Evolutionary conservation across 1,140 invertebrate species (phyloP), one percentile per base, ranked within the genome.

Genomic region (Papilio xuthus): DNA sequence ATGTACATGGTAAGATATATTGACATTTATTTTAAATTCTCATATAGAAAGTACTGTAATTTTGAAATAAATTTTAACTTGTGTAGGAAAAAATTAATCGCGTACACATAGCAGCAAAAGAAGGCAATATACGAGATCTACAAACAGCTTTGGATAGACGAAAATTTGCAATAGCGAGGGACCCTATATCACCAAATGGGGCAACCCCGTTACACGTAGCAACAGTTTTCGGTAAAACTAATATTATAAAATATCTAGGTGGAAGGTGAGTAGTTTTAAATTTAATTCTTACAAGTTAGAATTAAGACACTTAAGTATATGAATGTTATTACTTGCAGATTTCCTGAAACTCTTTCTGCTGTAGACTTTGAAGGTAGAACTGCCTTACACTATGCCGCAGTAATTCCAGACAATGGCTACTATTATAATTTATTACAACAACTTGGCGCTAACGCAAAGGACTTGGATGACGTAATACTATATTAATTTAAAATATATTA

Each of bases 181-280:
- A 99, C 92, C 95, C 95, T 75, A 95, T 96, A 80, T 97, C 96
- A 63, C 95, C 97, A 47, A 96, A 97, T 84, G 97, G 98, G n/a
- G 96, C 98, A 32, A 98, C 98, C 0, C 97, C 98, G 3, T 94
- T 99, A 53, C 99, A 99, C 92, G 98, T 98, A 72, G 98, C 98
- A 10, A 97, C 97, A 0, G 95, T 99, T 78, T 97, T 97, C 91
- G 96, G 96, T 41, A 96, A 97, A 87, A 97, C 96, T 13, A 95
- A 96, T 85, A 95, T 95, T 80, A 91, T 95, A 42, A 94, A 95
- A 84, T 96, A 96, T 93, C 89, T 96, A 84, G 96, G 95, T 23
- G 95, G 95, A 81, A 93, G 93, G 94, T 94, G 82, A 82, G 47
- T 77, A 70, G 69, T 70, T 69, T 74, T 26, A 60, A 80, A 20